Base-by-base conservation (phyloP, 2,888 invertebrate genomes). In the Blastobasis adustella region DNA sequence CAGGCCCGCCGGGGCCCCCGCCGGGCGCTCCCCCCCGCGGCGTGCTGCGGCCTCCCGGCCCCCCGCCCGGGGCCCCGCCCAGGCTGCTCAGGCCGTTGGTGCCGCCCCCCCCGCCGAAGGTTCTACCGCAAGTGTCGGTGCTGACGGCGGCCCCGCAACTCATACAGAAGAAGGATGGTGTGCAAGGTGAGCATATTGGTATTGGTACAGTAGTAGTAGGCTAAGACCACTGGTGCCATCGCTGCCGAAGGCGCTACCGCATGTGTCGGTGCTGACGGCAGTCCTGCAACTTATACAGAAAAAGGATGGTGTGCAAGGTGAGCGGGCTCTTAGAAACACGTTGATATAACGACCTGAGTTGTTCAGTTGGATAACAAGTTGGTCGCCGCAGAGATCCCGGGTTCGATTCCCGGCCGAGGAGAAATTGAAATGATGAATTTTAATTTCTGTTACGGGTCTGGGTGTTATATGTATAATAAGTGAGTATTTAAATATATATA, bases 141-240 rank as follows among this genome's bases (percentile, higher is more conserved):
- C 84, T 96, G 36, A 92, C 93, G 7, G 96, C 96, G 1, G 96
- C 94, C 0, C 96, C 96, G 9, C 95, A 95, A 69, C 90, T 96
- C 39, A 94, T 95, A 66, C 92, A 92, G 59, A 91, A 94, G 56
- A 92, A 92, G 63, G 93, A 92, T 55, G 90, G 91, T 1, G 89
- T 90, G 46, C 92, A 85, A 69, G 85, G 85, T 23, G 23, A 3
- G 23, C 23, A 2, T 23, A 3, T 23, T 23, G 3, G 23, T 23
- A 23, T 23, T 23, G 23, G 23, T 23, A 23, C 23, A 3, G 23
- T 23, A 23, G 3, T 23, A 23, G 23, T 23, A 23, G 23, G 63
- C 90, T 92, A 50, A 73, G 83, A 0, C 90, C 92, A 23, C 88
- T 91, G 45, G 87, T 85, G 46, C 91, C 92, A 10, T 91, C 91